Evolutionary conservation across 2,888 invertebrate species (phyloP).

Genomic region (Heliconius charithonia): DNA sequence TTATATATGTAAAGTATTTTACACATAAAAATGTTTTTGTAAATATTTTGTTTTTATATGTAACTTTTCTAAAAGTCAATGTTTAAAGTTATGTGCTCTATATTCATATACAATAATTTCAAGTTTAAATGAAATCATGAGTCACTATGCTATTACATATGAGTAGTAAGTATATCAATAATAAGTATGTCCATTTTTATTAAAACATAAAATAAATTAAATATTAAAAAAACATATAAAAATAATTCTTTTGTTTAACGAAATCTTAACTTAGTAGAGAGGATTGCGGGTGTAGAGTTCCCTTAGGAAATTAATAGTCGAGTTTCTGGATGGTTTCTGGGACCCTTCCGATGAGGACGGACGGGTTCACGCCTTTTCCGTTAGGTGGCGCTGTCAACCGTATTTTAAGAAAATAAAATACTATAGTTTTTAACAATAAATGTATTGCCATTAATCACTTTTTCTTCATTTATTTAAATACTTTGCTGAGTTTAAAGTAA

Average conservation of each 20-base stretch:
- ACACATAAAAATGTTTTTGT: not conserved
- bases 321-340: conserved; percentile 63
- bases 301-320: conserved; percentile 81
- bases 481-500: too few species aligned
- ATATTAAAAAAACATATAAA: conserved; percentile 38
- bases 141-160: not conserved
- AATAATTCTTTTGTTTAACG: conserved; percentile 34
- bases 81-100: not conserved
- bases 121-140: too few species aligned
- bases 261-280: conserved; percentile 64
- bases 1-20: not conserved
- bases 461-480: too few species aligned
- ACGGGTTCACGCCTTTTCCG: conserved; percentile 57
- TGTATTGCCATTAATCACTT: too few species aligned
- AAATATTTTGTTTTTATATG: not conserved
- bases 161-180: not conserved
- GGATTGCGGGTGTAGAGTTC: conserved; percentile 68
- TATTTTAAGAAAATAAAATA: not conserved
- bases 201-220: conserved; percentile 15
- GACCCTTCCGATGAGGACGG: conserved; percentile 60
- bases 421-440: not conserved
- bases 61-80: not conserved
- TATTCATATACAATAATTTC: not conserved
- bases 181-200: not conserved
- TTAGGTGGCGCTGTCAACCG: conserved; percentile 65